Conservation (phyloP, 2,888 invertebrate species). For the Drosophila subsilvestris region DNA sequence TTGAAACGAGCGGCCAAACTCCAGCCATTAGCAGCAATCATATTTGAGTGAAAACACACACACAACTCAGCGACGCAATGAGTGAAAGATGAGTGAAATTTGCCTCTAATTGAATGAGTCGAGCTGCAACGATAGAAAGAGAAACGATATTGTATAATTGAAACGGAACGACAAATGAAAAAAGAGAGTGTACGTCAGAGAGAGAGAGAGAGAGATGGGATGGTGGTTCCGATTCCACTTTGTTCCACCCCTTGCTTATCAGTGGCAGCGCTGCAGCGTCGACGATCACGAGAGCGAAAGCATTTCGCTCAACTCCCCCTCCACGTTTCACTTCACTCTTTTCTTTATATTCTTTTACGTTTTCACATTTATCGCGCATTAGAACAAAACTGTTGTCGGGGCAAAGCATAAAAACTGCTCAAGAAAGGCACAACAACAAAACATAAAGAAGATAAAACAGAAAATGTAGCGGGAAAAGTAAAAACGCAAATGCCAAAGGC, state of each 20-base stretch:
- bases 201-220: slow-evolving; percentile 9
- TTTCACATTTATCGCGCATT: slow-evolving; percentile 38
- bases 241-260: slow-evolving; percentile 59
- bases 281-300: slow-evolving; percentile 32
- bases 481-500: slow-evolving; percentile 45
- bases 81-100: neutral
- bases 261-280: slow-evolving; percentile 43
- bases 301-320: slow-evolving; percentile 6
- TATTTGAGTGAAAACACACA: neutral
- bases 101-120: slow-evolving; percentile 8
- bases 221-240: slow-evolving; percentile 50
- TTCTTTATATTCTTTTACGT: slow-evolving; percentile 42
- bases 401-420: slow-evolving; percentile 34
- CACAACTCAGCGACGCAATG: neutral
- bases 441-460: slow-evolving; percentile 1
- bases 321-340: slow-evolving; percentile 2
- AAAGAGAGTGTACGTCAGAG: slow-evolving; percentile 6
- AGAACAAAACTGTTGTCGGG: slow-evolving; percentile 33
- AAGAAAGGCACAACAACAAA: slow-evolving; percentile 34
- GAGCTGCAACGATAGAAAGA: slow-evolving; percentile 42
- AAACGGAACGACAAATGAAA: slow-evolving; percentile 57
- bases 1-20: neutral
- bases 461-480: neutral
- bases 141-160: slow-evolving; percentile 44
- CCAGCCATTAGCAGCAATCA: neutral